Evolutionary conservation across 2,797 vertebrate genomes (phyloP).

Genomic region (Carcharodon carcharias): DNA sequence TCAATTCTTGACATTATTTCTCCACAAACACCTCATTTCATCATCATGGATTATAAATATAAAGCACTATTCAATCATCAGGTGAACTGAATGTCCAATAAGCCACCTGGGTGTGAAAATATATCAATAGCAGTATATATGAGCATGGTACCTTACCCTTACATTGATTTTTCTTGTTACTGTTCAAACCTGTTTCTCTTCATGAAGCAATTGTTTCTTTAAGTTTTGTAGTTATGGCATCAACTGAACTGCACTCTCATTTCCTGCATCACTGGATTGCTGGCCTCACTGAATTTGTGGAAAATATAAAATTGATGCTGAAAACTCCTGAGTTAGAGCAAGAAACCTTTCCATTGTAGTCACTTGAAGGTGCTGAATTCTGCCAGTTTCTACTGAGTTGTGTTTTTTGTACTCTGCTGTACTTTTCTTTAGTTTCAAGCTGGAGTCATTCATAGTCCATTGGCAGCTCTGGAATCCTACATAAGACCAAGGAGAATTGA

Average conservation of each 20-base stretch:
- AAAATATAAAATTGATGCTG: neutral
- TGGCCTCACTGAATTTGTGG: slow-evolving; percentile 26
- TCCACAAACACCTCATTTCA: neutral
- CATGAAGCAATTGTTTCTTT: slow-evolving; percentile 26
- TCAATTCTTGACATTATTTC: slow-evolving; percentile 22
- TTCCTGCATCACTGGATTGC: slow-evolving; percentile 26
- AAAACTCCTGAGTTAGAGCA: neutral
- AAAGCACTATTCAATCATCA: slow-evolving; percentile 18
- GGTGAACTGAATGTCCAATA: slow-evolving; percentile 4
- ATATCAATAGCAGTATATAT: slow-evolving; percentile 14
- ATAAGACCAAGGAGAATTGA: neutral
- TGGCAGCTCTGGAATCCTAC: neutral
- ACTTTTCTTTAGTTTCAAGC: slow-evolving; percentile 12
- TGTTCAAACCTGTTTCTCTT: slow-evolving; percentile 27
- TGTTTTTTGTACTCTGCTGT: neutral
- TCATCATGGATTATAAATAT: slow-evolving; percentile 25
- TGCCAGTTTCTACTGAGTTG: neutral
- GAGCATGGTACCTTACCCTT: slow-evolving; percentile 16
- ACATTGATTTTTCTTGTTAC: slow-evolving; percentile 25
- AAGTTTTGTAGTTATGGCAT: neutral
- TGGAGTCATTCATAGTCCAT: neutral
- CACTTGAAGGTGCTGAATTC: neutral
- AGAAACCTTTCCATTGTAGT: neutral
- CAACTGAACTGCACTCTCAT: neutral
- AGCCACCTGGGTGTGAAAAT: neutral